Evolutionary conservation across 2,888 invertebrate genomes (phyloP), one percentile per base, ranked within the genome.

Genomic region (Orchestes rusci): DNA sequence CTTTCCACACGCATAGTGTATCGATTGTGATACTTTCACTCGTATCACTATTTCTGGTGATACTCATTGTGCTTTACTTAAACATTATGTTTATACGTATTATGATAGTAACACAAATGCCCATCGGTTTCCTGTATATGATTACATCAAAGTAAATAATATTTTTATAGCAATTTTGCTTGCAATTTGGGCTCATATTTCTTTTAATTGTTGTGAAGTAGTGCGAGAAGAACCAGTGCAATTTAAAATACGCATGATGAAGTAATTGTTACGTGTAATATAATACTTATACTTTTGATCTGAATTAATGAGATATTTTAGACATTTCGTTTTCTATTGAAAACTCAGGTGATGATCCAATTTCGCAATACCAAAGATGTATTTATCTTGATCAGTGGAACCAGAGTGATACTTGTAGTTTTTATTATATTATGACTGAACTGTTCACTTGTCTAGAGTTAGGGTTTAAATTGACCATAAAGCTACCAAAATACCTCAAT

Each of bases 21-120:
- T 48, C 43, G 43, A 48, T 42, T 46, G 42, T 47, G 31, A 28
- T 43, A 47, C 47, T 47, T 47, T 47, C 47, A 47, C 47, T 43
- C 16, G 30, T 7, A 16, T 28, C 10, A 16, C 42, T 39, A 39
- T 47, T 47, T 38, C 43, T 38, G 47, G 39, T 47, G 42, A 47
- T 47, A 47, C 29, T 33, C 35, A 42, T 39, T 34, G 42, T 47
- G 47, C 43, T 43, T 39, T 38, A 47, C 43, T 35, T 30, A 16
- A 45, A 18, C 34, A 38, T 38, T 23, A 42, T 39, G 36, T 38
- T 44, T 34, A 20, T 35, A 39, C 34, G 30, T 39, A 34, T 34
- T 32, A 34, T 28, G 38, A 43, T 32, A 31, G 43, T 39, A 47
- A 43, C 47, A 43, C 43, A 43, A 39, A 38, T 41, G 38, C 37